Conservation (phyloP, 1,140 invertebrate genomes). For the Akabosia matsudoensis region DNA sequence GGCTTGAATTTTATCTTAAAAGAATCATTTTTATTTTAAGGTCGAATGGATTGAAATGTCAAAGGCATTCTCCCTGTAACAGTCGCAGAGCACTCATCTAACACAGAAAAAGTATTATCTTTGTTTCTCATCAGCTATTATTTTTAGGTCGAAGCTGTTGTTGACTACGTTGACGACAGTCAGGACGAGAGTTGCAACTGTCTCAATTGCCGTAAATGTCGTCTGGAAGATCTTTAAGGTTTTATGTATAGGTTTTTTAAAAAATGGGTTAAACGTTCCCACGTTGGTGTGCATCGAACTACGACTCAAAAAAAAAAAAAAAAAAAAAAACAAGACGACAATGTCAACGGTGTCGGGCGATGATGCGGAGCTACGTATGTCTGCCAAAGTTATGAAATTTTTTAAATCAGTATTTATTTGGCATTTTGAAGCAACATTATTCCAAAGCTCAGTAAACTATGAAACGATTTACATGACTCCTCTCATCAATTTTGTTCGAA, state of each 20-base stretch:
- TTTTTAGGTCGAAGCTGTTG: slow-evolving; percentile 8
- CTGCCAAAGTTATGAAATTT: too few species aligned
- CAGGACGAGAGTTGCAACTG: slow-evolving; percentile 19
- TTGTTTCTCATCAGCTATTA: slow-evolving; percentile 12
- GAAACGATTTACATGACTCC: too few species aligned
- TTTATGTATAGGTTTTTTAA: neutral
- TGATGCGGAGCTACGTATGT: too few species aligned
- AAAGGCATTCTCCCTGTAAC: neutral
- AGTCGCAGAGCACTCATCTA: too few species aligned
- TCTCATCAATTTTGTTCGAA: too few species aligned
- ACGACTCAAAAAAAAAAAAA: neutral
- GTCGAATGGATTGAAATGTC: slow-evolving; percentile 7
- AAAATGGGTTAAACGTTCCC: slow-evolving; percentile 13
- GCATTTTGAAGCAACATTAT: too few species aligned
- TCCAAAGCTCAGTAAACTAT: too few species aligned
- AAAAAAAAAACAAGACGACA: too few species aligned
- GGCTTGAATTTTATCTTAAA: slow-evolving; percentile 2
- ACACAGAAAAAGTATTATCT: neutral
- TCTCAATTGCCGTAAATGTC: slow-evolving; percentile 10
- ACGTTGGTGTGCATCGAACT: neutral
- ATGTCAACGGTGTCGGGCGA: too few species aligned
- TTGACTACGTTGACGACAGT: too few species aligned
- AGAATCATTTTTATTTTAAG: slow-evolving; percentile 14
- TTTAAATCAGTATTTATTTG: too few species aligned
- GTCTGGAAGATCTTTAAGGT: neutral